Conservation (phyloP, 2,113 vertebrate genomes). For the Emydocephalus ijimae region DNA sequence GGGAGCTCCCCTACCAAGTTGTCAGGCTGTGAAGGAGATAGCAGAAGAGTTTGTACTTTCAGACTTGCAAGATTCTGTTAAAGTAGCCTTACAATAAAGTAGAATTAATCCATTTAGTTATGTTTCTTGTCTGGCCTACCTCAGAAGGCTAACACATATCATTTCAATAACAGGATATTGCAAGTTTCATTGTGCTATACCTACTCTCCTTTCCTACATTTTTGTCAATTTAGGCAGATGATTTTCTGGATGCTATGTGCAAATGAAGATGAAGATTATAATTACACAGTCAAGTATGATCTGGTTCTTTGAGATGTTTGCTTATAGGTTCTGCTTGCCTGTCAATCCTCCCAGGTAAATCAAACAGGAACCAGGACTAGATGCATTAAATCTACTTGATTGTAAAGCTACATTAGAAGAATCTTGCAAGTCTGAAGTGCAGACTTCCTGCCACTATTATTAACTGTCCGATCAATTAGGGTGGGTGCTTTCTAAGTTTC, state of each 20-base stretch:
- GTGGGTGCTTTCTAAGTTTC: neutral
- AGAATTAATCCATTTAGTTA: neutral
- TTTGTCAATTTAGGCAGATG: neutral
- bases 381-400: too few relatives aligned
- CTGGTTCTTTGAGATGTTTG: neutral
- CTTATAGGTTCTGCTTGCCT: neutral
- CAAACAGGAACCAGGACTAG: neutral
- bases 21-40: neutral
- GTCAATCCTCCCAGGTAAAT: neutral
- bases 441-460: neutral
- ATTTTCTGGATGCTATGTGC: neutral
- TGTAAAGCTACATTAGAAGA: neutral
- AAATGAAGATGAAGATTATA: neutral
- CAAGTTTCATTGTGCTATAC: neutral
- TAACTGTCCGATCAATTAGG: neutral
- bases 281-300: neutral
- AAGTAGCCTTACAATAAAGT: neutral
- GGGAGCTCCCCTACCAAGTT: neutral
- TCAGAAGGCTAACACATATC: neutral
- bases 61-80: neutral
- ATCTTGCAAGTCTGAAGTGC: neutral
- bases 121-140: neutral
- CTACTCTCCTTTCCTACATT: neutral
- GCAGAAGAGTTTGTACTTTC: neutral
- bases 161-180: neutral